Evolutionary conservation across 2,888 invertebrate genomes (phyloP), one percentile per base, ranked within the genome.

Genomic region (Chirona hameri): DNA sequence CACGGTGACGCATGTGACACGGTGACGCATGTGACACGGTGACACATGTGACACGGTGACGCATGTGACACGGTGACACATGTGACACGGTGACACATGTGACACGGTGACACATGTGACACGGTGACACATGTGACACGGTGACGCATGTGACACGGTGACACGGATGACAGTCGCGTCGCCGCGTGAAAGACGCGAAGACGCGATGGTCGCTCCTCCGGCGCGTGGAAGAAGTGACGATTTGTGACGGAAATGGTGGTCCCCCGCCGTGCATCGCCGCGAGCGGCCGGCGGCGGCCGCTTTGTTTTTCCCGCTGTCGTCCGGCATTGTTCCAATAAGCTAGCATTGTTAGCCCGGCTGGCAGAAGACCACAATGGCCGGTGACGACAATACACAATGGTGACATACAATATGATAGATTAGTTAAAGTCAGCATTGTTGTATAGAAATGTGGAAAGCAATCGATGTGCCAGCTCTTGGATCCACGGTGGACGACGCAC

Each of bases 351-450:
- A 31, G 72, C 31, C 3, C 31, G 14, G n/a, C 27, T 10, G 65
- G 65, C 65, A 27, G 72, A 31, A 18, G 14, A 14, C 18, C 31
- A 72, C 72, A 72, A 72, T 72, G 31, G 72, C 15, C 72, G 31
- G 29, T 12, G 18, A 14, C 72, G 31, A 72, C 72, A 72, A 72
- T 31, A 72, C 72, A 72, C 72, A 72, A 72, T 72, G 72, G 72
- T 18, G 72, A 72, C 72, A 31, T 29, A 31, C 72, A 72, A 31
- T 72, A 29, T 72, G 72, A 72, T 72, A 72, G 72, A 72, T 72
- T 31, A 72, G 72, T 31, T 72, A 72, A 72, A 72, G 72, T 31
- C 72, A 18, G 72, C 72, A 72, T 72, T 72, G 72, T 72, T 31
- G 29, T 18, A 15, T 1, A 72, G 31, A 72, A 31, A 29, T 72